Evolutionary conservation across 2,797 vertebrate species (phyloP).

Genomic region (Tragelaphus eurycerus): DNA sequence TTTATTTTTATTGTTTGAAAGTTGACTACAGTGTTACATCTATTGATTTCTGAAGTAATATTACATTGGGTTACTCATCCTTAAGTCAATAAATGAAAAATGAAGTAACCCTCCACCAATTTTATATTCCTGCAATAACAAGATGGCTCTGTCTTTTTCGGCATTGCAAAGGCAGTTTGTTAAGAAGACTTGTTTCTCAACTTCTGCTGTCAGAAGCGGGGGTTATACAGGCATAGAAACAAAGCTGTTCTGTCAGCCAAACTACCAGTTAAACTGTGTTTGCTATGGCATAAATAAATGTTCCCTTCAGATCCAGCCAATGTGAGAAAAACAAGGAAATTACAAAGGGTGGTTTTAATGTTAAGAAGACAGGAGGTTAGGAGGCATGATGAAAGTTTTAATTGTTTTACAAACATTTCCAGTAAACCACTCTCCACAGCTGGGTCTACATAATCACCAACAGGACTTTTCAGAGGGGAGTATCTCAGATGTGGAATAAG

Average conservation of each 20-base stretch:
- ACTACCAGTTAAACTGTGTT: constrained; percentile 50
- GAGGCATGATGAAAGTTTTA: constrained; percentile 38
- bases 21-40: not conserved
- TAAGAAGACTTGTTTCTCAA: not conserved
- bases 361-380: constrained; percentile 44
- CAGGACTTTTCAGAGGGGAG: not conserved
- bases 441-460: not conserved
- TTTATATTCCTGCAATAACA: constrained; percentile 14
- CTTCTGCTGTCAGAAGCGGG: constrained; percentile 43
- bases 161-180: not conserved
- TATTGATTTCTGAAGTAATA: constrained; percentile 36
- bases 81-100: constrained; percentile 37
- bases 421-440: constrained; percentile 3
- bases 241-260: constrained; percentile 59
- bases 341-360: constrained; percentile 37
- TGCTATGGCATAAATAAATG: constrained; percentile 44
- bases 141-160: not conserved
- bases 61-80: not conserved
- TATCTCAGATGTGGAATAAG: not conserved
- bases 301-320: constrained; percentile 38
- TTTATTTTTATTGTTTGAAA: not conserved
- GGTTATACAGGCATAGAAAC: constrained; percentile 49
- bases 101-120: not conserved
- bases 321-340: constrained; percentile 60
- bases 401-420: constrained; percentile 45